Evolutionary conservation across 2,888 invertebrate species (phyloP), one percentile per base, ranked within the genome.

Genomic region (Phyllotreta cruciferae): DNA sequence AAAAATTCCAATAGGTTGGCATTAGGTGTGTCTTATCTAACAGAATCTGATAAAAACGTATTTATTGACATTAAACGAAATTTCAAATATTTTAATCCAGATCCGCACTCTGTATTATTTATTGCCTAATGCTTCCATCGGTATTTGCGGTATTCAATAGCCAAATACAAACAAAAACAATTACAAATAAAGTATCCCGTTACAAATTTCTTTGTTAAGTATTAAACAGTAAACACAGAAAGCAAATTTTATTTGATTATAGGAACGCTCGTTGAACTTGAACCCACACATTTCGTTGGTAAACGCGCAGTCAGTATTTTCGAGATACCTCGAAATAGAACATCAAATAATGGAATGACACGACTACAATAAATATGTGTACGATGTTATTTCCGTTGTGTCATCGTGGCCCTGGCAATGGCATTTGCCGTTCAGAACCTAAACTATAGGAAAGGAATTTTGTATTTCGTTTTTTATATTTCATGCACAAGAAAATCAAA

Each of bases 341-440:
- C 37, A 6, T 52, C 52, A 37, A 37, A 52, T 52, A 37, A 36
- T 38, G 52, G 38, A 52, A 52, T 52, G 37, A 49, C 14, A 49
- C 36, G 34, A 37, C 6, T 58, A 58, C 41, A 49, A 52, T 52
- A 39, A 56, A 41, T 38, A 44, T 24, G 39, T 56, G 44, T n/a
- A 42, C 38, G 35, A 44, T 56, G 56, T 50, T 62, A 62, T 62
- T 62, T 62, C 57, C 62, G 62, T 52, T 53, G 14, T 8, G 14
- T 54, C 56, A 50, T 36, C 49, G 45, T 53, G 47, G 54, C 53
- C 53, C 52, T 62, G 62, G 56, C 62, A 56, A 35, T 62, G 61
- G 24, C 53, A 54, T 54, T 54, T 24, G n/a, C 42, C 42, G 10
- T 42, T 42, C 13, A 24, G 24, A 24, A 24, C 24, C 24, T 24